A percentile compares a stretch with the other conserved stretches of the same genome.
Conservation (phyloP, 1,140 invertebrate species). For the Metopolophium dirhodum region DNA sequence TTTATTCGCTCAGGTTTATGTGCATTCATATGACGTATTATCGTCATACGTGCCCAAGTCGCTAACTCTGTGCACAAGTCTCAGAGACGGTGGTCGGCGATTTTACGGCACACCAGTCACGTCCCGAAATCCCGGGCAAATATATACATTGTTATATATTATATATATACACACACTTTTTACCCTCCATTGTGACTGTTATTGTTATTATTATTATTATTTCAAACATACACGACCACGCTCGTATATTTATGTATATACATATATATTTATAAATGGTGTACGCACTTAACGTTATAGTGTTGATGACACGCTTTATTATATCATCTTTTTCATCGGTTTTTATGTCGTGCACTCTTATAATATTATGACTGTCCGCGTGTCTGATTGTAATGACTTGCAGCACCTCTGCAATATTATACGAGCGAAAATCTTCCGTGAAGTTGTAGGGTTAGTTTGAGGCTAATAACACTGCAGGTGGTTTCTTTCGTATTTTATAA, state of each 20-base stretch:
- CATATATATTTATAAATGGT: background rate
- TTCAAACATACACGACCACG: background rate
- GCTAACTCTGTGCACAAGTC: background rate
- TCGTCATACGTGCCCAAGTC: background rate
- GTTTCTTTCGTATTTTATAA: background rate
- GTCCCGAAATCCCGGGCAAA: background rate
- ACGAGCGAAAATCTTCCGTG: background rate
- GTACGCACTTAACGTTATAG: background rate
- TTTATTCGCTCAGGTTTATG: background rate
- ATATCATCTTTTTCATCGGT: background rate
- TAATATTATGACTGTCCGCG: background rate
- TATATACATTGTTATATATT: background rate
- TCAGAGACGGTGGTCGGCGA: background rate
- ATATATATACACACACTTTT: background rate
- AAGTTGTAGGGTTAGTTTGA: background rate
- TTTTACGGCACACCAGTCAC: background rate
- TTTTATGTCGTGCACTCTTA: background rate
- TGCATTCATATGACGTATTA: background rate
- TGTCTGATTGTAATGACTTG: background rate
- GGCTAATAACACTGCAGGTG: background rate
- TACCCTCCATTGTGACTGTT: background rate
- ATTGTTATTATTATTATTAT: slow-evolving; percentile 6
- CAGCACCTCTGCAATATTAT: background rate
- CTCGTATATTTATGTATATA: background rate
- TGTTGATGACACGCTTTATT: slow-evolving; percentile 29